Base-by-base conservation (phyloP, 2,888 invertebrate genomes). In the Neoaliturus tenellus region DNA sequence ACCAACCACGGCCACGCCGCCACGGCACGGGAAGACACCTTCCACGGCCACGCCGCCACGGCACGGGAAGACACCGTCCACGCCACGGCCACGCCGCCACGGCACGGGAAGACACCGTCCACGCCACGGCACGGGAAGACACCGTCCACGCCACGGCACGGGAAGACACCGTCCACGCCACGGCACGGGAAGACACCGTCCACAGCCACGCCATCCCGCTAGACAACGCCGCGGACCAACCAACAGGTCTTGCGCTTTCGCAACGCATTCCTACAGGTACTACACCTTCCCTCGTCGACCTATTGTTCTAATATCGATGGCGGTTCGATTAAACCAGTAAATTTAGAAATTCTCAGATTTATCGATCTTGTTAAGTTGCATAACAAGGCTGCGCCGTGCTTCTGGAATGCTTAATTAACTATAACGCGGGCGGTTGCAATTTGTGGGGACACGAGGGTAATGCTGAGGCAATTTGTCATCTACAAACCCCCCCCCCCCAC, bases 281-380 rank as follows among this genome's bases (percentile, higher is more conserved):
- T 10, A 25, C 10, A 25, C 25, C 62, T 23, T 28, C 62, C 62
- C 25, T 5, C 10, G 31, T 20, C 62, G 48, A 48, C 8, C 62
- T 31, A 62, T 62, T 62, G 62, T 62, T 62, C 62, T 62, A 62
- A 62, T 62, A 62, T 62, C 25, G 25, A 62, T 62, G 62, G n/a
- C n/a, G n/a, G n/a, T 31, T 62, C 62, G 10, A 62, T 62, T 62
- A 62, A 23, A 5, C 28, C n/a, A n/a, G 28, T 20, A 25, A 28
- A 10, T 62, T 23, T 31, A 62, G 31, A 28, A 62, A 8, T 55
- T 23, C 55, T 17, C 55, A n/a, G 55, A 55, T 62, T 62, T 62
- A 62, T 62, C 62, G 62, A 62, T 62, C 62, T 62, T 2, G 25
- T 62, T 62, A 25, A 1, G 62, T 62, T 62, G 31, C 62, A 23